phyloP scores from a whole-genome alignment of 2,113 vertebrate species.

The Galeopterus variegatus region DNA sequence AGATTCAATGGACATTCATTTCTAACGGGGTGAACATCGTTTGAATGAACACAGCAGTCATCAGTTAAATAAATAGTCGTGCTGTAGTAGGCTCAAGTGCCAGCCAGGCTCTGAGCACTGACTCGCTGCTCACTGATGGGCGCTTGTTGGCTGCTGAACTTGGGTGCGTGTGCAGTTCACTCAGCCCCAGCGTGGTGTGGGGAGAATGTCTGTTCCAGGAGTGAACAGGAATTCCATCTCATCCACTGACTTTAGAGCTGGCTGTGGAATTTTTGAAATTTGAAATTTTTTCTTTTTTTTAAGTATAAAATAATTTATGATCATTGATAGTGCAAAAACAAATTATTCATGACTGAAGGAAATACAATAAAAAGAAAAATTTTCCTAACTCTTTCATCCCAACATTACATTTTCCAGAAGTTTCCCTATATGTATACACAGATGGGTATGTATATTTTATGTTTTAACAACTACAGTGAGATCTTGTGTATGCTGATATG shows the following conservation, averaged over 20 bases:
- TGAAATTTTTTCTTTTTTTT: background rate
- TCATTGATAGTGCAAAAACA: background rate
- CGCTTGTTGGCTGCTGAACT: background rate
- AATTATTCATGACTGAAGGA: background rate
- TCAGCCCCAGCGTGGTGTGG: background rate
- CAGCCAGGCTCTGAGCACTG: fast-evolving
- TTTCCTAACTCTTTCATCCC: background rate
- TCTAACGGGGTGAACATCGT: background rate
- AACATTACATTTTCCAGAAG: background rate
- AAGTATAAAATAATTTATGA: background rate
- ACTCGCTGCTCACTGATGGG: fast-evolving
- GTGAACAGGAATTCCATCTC: background rate
- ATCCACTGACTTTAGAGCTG: background rate
- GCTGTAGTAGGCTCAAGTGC: background rate
- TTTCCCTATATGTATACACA: background rate
- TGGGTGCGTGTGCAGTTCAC: background rate
- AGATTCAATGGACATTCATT: background rate
- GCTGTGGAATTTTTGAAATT: background rate
- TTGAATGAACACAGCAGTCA: background rate
- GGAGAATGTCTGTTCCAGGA: too few relatives aligned
- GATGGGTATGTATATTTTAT: fast-evolving
- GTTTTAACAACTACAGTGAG: fast-evolving
- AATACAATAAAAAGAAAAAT: background rate
- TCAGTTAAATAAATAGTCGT: background rate
- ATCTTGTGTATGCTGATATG: fast-evolving